These are phyloP conservation scores for Limnephilus lunatus DNA, from an alignment of 2,888 invertebrate genomes.

Conservation along the genomic window DNA sequence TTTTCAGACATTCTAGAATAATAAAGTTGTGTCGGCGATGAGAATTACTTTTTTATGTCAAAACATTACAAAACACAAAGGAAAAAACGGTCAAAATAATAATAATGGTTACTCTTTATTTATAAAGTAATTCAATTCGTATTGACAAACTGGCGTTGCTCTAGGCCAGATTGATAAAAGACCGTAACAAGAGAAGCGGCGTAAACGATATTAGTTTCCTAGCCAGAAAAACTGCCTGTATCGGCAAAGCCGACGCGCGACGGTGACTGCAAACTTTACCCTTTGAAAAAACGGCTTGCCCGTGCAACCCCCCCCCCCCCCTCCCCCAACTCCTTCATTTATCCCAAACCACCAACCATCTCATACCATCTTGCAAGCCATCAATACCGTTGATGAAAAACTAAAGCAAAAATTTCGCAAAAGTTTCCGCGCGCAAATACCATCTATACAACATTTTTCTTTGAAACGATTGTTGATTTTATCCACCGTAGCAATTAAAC, in stretches of 20 bases:
- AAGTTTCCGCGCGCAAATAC: background rate
- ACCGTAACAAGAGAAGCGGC: conserved; percentile 34
- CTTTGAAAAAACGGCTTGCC: conserved; percentile 44
- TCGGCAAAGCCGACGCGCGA: conserved; percentile 24
- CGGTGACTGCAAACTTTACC: conserved; percentile 37
- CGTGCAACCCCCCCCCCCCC: background rate
- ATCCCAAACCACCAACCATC: background rate
- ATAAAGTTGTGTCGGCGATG: too few relatives aligned
- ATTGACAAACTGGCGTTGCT: background rate
- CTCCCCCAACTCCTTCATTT: background rate
- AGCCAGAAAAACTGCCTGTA: conserved; percentile 32
- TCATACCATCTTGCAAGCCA: background rate
- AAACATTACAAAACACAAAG: too few relatives aligned
- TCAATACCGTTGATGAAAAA: conserved; percentile 36
- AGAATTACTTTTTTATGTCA: too few relatives aligned
- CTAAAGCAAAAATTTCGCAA: background rate
- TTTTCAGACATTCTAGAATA: too few relatives aligned
- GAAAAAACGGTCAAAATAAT: background rate
- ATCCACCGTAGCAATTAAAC: background rate
- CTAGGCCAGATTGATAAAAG: conserved; percentile 10
- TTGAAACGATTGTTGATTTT: background rate
- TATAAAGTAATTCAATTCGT: background rate
- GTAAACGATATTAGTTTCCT: conserved; percentile 56
- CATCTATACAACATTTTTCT: background rate
- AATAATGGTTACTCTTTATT: background rate